Evolutionary conservation across 2,888 invertebrate genomes (phyloP).

Genomic region (Drosophila phalerata): DNA sequence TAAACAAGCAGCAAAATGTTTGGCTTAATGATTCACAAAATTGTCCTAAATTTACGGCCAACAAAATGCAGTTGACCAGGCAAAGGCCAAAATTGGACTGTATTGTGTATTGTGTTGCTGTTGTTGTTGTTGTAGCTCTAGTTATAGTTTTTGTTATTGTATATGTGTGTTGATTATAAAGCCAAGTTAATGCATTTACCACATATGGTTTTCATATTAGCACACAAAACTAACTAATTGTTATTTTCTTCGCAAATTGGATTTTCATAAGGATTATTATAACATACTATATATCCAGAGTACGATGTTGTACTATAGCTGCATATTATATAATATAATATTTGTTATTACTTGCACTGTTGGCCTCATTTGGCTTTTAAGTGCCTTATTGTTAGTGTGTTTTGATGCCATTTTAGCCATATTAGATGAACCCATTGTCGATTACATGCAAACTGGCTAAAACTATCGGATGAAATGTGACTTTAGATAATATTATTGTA

Average conservation of each 20-base stretch:
- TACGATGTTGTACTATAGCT: slow-evolving; percentile 13
- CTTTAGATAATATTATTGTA: slow-evolving; percentile 44
- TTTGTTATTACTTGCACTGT: slow-evolving; percentile 29
- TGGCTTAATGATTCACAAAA: slow-evolving; percentile 80
- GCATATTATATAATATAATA: slow-evolving; percentile 48
- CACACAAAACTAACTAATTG: slow-evolving; percentile 72
- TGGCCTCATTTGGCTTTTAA: slow-evolving; percentile 26
- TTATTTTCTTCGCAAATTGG: slow-evolving; percentile 79
- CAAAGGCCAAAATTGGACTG: slow-evolving; percentile 38
- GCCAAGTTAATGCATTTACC: slow-evolving; percentile 73
- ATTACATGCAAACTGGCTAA: slow-evolving; percentile 17
- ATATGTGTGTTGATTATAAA: slow-evolving; percentile 60
- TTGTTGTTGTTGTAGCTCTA: neutral
- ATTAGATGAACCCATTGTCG: slow-evolving; percentile 16
- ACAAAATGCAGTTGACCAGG: slow-evolving; percentile 42
- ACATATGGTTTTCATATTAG: slow-evolving; percentile 63
- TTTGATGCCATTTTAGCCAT: slow-evolving; percentile 23
- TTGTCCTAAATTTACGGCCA: slow-evolving; percentile 68
- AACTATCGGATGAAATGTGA: slow-evolving; percentile 29
- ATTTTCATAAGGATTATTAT: slow-evolving; percentile 70
- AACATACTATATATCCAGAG: slow-evolving; percentile 38
- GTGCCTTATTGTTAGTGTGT: slow-evolving; percentile 34
- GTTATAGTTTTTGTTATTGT: neutral
- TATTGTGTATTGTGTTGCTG: neutral
- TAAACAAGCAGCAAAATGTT: slow-evolving; percentile 79